These are phyloP conservation scores for Indicator indicator DNA, from an alignment of 2,113 vertebrate species.

Conservation along the genomic window DNA sequence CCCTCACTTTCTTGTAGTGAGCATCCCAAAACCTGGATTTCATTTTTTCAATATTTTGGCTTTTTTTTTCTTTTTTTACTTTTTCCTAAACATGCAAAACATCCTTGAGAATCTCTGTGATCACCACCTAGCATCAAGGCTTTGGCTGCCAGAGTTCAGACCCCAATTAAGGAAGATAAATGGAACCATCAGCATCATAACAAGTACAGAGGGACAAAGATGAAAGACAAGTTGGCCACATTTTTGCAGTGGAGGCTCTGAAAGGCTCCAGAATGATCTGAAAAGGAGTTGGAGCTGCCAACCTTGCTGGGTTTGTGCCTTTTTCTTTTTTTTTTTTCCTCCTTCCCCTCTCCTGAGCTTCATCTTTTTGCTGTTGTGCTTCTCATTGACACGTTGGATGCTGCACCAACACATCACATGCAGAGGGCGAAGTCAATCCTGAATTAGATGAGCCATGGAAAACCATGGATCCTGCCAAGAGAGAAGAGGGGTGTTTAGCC, in stretches of 20 bases:
- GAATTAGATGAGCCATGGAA: slow-evolving; percentile 69
- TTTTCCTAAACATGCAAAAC: not conserved
- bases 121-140: not conserved
- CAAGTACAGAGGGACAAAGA: slow-evolving; percentile 48
- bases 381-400: slow-evolving; percentile 63
- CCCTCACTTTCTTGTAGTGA: too few relatives aligned
- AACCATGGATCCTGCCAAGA: slow-evolving; percentile 21
- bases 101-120: not conserved
- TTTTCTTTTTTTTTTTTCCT: not conserved
- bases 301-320: not conserved
- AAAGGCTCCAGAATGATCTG: slow-evolving; percentile 46
- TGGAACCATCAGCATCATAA: not conserved
- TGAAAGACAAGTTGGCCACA: slow-evolving; percentile 43
- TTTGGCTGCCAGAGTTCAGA: slow-evolving; percentile 19
- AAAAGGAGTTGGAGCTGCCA: slow-evolving; percentile 49
- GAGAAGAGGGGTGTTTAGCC: not conserved
- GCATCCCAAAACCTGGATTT: too few relatives aligned
- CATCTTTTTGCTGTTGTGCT: slow-evolving; percentile 59
- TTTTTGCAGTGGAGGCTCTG: slow-evolving; percentile 44
- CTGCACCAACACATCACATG: slow-evolving; percentile 59
- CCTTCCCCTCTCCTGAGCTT: not conserved
- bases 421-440: slow-evolving; percentile 61
- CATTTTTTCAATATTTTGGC: too few relatives aligned
- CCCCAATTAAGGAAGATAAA: slow-evolving; percentile 49
- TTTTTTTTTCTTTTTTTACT: not conserved